Evolutionary conservation across 2,113 vertebrate genomes (phyloP), one percentile per base, ranked within the genome.

Genomic region (Campylomormyrus numenius): DNA sequence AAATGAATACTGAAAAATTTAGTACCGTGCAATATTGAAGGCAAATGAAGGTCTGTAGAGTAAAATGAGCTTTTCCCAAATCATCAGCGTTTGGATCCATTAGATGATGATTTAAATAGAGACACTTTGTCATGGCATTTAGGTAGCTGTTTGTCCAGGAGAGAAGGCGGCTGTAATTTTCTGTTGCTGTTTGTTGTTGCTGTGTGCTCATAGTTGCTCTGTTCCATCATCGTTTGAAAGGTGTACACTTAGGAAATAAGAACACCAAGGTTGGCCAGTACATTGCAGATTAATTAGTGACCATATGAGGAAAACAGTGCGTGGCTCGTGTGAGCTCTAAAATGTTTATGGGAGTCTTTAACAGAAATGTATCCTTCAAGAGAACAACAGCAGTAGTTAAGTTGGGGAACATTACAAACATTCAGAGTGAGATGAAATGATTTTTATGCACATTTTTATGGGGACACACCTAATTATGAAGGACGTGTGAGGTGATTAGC

Each of bases 291-390:
- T 94, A 89, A 93, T 93, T 94, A 94, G 89, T 92, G 91, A 91
- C 91, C 92, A 91, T 94, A 94, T 94, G 92, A 93, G 92, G 91
- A 90, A 92, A 93, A 95, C 93, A 90, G 92, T 92, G 89, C 49
- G 91, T 94, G 89, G 27, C 89, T 58, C 88, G 15, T 90, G 66
- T 92, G 86, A 92, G 91, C 88, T 93, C 39, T 90, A 84, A 80
- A 66, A 91, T 84, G 83, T 87, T 88, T 74, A 56, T 52, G 42
- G 50, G 49, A n/a, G 74, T 45, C 70, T 89, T 91, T 70, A 86
- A 70, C 24, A 50, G 45, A 39, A 11, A 50, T 56, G n/a, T 27
- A 15, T 56, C 42, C 42, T n/a, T 27, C 46, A 77, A 48, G n/a
- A 56, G 27, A 88, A 48, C 31, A 85, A 89, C 88, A 77, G 87